Evolutionary conservation across 2,113 vertebrate genomes (phyloP), one percentile per base, ranked within the genome.

Genomic region (Lonchura striata): DNA sequence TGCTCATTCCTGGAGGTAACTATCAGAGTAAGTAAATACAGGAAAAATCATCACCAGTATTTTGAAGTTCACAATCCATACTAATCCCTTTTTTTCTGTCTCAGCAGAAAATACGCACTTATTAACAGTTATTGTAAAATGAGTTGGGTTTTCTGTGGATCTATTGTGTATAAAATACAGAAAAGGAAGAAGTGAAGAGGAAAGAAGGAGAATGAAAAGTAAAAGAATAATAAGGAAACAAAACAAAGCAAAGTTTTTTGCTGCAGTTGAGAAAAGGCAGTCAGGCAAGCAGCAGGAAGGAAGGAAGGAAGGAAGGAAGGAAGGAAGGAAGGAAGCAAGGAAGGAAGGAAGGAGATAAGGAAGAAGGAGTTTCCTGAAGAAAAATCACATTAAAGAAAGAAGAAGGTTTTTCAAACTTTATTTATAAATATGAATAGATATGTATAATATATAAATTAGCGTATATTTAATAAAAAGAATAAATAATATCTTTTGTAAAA

Each of bases 221-320:
- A 27, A 57, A 46, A 50, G 0, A 72, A 21, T 23, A 23, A 15
- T 2, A 15, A 28, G 4, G 0, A 15, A 42, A 17, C 7, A 13
- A 14, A 7, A 4, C 14, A 52, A 6, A n/a, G 22, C 2, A 6
- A 65, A 24, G 9, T 0, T 0, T 60, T 71, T 63, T 71, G 4
- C 25, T 85, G 42, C 9, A 65, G 21, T 31, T 31, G 33, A 23
- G 14, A 7, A 10, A 52, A 53, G 52, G 30, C 31, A 53, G 52
- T 8, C 39, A 39, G 39, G 39, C 39, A 39, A 41, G 52, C 27
- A 19, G 11, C n/a, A n/a, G n/a, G 11, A 60, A 12, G 63, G 21
- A 23, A 12, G 41, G 41, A 44, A 33, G 61, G 27, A 63, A 20
- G 25, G 39, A 21, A 21, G 27, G 27, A 13, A 28, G 25, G 37